A percentile compares a stretch with the other conserved stretches of the same genome.
These are phyloP conservation scores for Trisateles emortualis DNA, from an alignment of 2,888 invertebrate genomes.

Conservation along the genomic window DNA sequence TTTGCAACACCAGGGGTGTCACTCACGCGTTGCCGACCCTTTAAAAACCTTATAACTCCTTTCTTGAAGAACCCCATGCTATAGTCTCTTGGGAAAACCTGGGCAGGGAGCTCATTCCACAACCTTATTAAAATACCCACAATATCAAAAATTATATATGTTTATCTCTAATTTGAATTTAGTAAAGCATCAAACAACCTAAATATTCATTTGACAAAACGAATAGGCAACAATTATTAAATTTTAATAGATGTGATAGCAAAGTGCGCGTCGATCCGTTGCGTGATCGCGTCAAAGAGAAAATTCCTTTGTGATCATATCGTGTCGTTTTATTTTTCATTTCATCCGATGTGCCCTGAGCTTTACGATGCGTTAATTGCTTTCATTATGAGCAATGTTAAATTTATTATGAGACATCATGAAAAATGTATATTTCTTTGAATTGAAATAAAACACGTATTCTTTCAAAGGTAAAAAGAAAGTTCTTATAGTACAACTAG, in stretches of 20 bases:
- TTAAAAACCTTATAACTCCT: too few species aligned
- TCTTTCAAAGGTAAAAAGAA: too few species aligned
- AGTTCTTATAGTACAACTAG: too few species aligned
- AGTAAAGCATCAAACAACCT: slow-evolving; percentile 34
- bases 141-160: background rate
- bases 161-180: slow-evolving; percentile 9
- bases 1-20: too few species aligned
- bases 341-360: slow-evolving; percentile 43
- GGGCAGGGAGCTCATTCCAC: too few species aligned
- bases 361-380: slow-evolving; percentile 55
- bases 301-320: slow-evolving; percentile 65
- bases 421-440: background rate
- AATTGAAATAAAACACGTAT: too few species aligned
- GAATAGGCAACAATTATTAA: slow-evolving; percentile 63
- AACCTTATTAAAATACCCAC: background rate
- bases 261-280: slow-evolving; percentile 50
- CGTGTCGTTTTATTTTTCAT: slow-evolving; percentile 59
- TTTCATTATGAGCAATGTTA: slow-evolving; percentile 36
- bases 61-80: too few species aligned
- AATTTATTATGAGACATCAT: slow-evolving; percentile 1
- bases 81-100: too few species aligned
- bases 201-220: slow-evolving; percentile 61
- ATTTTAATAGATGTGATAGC: slow-evolving; percentile 63
- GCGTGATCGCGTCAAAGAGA: slow-evolving; percentile 72
- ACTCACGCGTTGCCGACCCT: too few species aligned